phyloP scores from a whole-genome alignment of 2,113 vertebrate species.

The Hypomesus transpacificus region DNA sequence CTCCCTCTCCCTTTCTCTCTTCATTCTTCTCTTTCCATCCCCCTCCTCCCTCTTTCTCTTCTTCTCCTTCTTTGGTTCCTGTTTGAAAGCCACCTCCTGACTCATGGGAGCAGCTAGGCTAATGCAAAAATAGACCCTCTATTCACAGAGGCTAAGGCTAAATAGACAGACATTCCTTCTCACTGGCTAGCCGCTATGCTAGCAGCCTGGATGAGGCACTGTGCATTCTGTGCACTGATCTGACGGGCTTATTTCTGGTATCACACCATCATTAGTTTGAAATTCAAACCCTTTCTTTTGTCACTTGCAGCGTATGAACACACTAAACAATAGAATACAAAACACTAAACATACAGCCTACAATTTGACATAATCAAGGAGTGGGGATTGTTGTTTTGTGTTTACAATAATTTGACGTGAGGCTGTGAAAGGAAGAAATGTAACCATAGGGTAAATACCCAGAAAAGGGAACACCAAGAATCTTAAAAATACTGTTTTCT shows the following conservation, averaged over 20 bases:
- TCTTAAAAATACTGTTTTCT: too few species aligned
- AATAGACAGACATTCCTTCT: background rate
- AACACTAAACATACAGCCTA: too few species aligned
- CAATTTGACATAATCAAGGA: background rate
- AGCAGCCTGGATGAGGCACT: background rate
- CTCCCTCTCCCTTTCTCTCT: background rate
- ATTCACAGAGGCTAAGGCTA: conserved; percentile 13
- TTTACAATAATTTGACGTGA: too few species aligned
- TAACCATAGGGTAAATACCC: too few species aligned
- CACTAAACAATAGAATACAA: too few species aligned
- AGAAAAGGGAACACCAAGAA: too few species aligned
- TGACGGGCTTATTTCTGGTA: background rate
- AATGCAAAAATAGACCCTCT: conserved; percentile 12
- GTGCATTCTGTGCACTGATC: background rate
- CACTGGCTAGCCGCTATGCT: background rate
- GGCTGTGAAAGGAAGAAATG: too few species aligned
- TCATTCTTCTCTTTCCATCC: background rate
- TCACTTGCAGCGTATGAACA: background rate
- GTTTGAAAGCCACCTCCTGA: conserved; percentile 17
- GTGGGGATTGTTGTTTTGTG: too few species aligned
- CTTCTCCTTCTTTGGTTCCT: conserved; percentile 2
- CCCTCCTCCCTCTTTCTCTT: background rate
- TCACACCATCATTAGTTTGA: background rate
- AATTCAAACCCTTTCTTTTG: background rate
- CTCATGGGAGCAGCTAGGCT: background rate